Base-by-base conservation (phyloP, 2,888 invertebrate genomes). In the Luperina testacea region DNA sequence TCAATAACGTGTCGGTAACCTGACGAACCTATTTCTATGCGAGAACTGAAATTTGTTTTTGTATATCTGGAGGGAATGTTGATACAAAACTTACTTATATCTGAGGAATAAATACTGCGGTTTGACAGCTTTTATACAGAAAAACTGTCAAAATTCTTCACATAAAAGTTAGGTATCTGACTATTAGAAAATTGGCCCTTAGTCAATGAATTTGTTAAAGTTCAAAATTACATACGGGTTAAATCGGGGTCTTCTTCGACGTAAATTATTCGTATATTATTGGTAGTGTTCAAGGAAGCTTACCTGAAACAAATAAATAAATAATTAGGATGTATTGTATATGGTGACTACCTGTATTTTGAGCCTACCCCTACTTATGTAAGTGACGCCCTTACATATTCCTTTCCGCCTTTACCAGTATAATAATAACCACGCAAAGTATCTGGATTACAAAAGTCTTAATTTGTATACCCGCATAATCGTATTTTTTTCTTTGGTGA, bases 291-390 rank as follows among this genome's bases (percentile, higher is more conserved):
- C 5, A n/a, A 38, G 20, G 57, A 57, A 1, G 67, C 87, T 83
- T 87, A 87, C 86, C 87, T 87, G 83, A 57, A 87, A 87, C 78
- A 85, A 79, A 51, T 11, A 67, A 65, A 51, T n/a, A 57, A 77
- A 48, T 45, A 20, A 64, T 24, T 20, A 38, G 32, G 0, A 0
- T 38, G 48, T 48, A 48, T 42, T 64, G 15, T 9, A 4, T 9
- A 57, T 2, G 9, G 45, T 45, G 45, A 13, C 11, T 45, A 53
- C 20, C 20, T 59, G 15, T 11, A 24, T 9, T 24, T 45, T 45
- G 45, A 11, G 48, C 0, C 13, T 48, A 61, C 7, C 27, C 15
- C 27, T 27, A 27, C 9, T 9, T 57, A 24, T 27, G 61, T 27
- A 27, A 15, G 61, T 8, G 17, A 61, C 61, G 61, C 27, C n/a